Percentiles rank a stretch among this genome's conserved stretches.
Conservation (phyloP, 2,797 vertebrate genomes). For the Karalla daura region DNA sequence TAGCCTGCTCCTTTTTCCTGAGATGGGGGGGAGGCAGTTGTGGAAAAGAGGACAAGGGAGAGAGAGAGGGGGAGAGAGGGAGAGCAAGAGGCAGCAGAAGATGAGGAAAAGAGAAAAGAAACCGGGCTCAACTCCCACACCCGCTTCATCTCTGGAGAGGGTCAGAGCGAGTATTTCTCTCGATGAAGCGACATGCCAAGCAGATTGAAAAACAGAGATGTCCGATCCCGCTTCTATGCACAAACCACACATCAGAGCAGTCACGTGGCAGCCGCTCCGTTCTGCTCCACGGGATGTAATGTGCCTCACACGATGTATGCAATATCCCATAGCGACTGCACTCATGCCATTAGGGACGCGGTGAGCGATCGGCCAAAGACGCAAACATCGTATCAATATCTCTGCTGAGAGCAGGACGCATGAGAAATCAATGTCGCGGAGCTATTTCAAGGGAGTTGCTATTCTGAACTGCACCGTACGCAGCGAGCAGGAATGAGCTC, state of each 20-base stretch:
- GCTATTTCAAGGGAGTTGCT: not conserved
- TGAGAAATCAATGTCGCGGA: not conserved
- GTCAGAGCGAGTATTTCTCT: too few relatives aligned
- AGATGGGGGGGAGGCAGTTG: slow-evolving; percentile 28
- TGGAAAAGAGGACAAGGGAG: not conserved
- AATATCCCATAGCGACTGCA: not conserved
- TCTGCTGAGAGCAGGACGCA: not conserved
- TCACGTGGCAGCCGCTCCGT: not conserved
- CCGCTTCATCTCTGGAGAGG: not conserved
- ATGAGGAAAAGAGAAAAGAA: not conserved
- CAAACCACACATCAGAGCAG: not conserved
- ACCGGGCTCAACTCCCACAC: not conserved
- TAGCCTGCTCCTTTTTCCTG: slow-evolving; percentile 96
- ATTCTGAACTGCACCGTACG: too few relatives aligned
- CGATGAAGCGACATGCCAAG: too few relatives aligned
- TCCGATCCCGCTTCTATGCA: not conserved
- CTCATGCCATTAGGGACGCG: not conserved
- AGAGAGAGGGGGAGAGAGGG: too few relatives aligned
- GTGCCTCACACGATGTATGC: not conserved
- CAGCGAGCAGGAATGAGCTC: too few relatives aligned
- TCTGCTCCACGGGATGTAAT: not conserved
- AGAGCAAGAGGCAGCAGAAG: not conserved
- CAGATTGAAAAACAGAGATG: not conserved
- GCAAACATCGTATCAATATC: too few relatives aligned
- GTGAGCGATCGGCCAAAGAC: too few relatives aligned